Evolutionary conservation across 2,113 vertebrate genomes (phyloP).

Genomic region (Scalopus aquaticus): DNA sequence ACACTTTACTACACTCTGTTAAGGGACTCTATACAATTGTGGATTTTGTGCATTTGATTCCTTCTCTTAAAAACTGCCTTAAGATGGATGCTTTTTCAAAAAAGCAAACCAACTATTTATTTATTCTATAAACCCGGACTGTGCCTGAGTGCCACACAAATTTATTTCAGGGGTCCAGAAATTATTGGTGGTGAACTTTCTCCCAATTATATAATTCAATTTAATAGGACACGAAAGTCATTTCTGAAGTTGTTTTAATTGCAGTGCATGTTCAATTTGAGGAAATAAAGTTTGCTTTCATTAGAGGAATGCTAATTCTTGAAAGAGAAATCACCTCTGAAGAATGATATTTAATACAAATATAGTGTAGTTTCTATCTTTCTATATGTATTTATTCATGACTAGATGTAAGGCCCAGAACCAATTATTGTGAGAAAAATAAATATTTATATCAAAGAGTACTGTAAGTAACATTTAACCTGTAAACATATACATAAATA

Average conservation of each 20-base stretch:
- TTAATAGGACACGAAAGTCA: constrained; percentile 5
- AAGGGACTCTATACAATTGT: neutral
- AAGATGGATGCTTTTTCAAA: neutral
- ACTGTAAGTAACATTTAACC: neutral
- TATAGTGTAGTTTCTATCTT: neutral
- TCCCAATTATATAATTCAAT: neutral
- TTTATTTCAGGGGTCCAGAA: neutral
- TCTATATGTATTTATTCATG: neutral
- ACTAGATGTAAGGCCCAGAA: neutral
- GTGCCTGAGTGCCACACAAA: neutral
- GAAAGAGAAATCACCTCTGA: neutral
- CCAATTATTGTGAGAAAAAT: neutral
- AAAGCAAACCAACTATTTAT: neutral
- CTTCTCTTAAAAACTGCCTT: neutral
- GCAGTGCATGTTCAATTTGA: neutral
- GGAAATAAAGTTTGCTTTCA: neutral
- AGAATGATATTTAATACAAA: neutral
- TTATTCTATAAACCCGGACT: neutral
- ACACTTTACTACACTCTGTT: neutral
- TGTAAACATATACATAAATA: neutral
- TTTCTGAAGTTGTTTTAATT: neutral
- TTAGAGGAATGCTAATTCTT: neutral
- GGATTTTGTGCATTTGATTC: neutral
- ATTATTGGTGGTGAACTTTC: neutral
- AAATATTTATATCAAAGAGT: neutral